These are phyloP conservation scores for Lophochroa leadbeateri DNA, from an alignment of 2,113 vertebrate species.

Conservation along the genomic window DNA sequence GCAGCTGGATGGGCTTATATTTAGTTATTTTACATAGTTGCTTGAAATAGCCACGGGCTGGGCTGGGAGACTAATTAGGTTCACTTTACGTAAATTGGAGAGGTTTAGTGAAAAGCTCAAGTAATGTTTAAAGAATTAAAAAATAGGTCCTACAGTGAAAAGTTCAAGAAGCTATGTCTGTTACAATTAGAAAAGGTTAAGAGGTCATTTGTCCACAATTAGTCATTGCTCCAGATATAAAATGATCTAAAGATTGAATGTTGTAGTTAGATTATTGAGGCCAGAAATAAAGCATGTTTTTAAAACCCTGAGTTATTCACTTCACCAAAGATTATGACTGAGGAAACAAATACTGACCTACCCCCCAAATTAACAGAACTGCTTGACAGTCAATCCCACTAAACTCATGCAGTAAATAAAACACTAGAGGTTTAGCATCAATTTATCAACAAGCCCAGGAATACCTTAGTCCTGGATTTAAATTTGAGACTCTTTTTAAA, in stretches of 20 bases:
- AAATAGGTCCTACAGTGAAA: neutral
- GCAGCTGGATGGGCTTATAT: neutral
- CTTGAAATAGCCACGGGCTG: neutral
- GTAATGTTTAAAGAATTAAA: neutral
- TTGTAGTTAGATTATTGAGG: neutral
- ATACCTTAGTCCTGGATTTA: neutral
- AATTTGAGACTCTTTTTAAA: neutral
- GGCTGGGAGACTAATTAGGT: slow-evolving; percentile 4
- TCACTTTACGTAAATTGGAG: slow-evolving; percentile 14
- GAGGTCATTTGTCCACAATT: neutral
- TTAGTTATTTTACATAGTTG: neutral
- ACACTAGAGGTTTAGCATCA: neutral
- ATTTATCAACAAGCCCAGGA: neutral
- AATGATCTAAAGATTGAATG: neutral
- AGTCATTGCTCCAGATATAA: neutral
- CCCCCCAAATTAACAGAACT: neutral
- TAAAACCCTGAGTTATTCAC: neutral
- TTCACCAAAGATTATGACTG: neutral
- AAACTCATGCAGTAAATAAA: neutral
- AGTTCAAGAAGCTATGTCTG: neutral
- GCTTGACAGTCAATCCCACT: neutral
- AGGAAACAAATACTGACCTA: neutral
- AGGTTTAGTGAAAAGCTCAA: neutral
- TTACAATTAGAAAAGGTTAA: neutral
- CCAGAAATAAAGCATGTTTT: neutral